Evolutionary conservation across 2,888 invertebrate species (phyloP).

Genomic region (Acanthococcus lagerstroemiae): DNA sequence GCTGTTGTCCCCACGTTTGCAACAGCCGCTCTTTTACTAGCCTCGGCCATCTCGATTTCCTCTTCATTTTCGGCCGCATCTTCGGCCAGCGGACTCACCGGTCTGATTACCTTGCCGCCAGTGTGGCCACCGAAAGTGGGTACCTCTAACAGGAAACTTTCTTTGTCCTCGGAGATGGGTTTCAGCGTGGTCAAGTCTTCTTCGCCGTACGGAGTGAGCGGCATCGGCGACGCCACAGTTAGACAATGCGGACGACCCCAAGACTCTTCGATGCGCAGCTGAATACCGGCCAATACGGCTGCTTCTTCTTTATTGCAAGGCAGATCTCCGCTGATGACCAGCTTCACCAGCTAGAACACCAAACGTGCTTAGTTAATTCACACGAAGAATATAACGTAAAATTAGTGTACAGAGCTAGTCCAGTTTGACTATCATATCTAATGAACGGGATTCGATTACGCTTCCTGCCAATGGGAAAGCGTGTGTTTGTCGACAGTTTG

Average conservation of each 20-base stretch:
- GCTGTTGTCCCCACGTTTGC: conserved; percentile 22
- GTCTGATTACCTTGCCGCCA: conserved; percentile 32
- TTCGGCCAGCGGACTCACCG: conserved; percentile 39
- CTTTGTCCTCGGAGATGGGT: conserved; percentile 41
- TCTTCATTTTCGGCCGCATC: conserved; percentile 38
- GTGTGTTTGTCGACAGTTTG: too few species aligned
- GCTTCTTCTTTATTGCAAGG: conserved; percentile 55
- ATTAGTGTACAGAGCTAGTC: too few species aligned
- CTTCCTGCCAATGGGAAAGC: too few species aligned
- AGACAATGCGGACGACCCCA: conserved; percentile 41
- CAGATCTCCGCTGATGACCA: conserved; percentile 50
- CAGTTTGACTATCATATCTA: too few species aligned
- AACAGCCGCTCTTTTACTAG: conserved; percentile 3
- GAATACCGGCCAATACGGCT: conserved; percentile 52
- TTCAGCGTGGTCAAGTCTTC: conserved; percentile 36
- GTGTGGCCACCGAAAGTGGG: conserved; percentile 38
- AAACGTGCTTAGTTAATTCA: too few species aligned
- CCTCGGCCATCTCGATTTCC: conserved; percentile 14
- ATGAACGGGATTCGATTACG: too few species aligned
- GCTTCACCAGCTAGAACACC: conserved; percentile 50
- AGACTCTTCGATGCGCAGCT: conserved; percentile 51
- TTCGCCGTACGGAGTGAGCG: conserved; percentile 23
- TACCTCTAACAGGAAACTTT: conserved; percentile 39
- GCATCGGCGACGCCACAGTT: conserved; percentile 2
- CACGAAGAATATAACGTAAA: too few species aligned